Evolutionary conservation across 2,797 vertebrate genomes (phyloP), one percentile per base, ranked within the genome.

Genomic region (Geotria australis): DNA sequence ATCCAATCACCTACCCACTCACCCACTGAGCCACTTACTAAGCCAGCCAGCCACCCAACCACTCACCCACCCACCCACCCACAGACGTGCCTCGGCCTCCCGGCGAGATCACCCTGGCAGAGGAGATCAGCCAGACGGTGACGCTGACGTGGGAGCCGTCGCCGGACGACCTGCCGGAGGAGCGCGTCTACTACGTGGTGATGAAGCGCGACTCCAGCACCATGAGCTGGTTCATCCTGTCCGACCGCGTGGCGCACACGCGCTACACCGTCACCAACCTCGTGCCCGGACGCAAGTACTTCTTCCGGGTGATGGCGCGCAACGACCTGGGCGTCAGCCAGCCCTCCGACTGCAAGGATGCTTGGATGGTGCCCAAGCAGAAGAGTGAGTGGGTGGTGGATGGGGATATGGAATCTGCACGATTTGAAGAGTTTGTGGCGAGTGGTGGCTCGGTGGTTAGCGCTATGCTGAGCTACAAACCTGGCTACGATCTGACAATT

Each of bases 121-220:
- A 77, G 64, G 72, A 76, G 66, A 70, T 73, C 15, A 65, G 67
- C 3, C 68, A 71, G 57, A 74, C 65, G 0, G 59, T 71, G 60
- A 72, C 70, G 10, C 65, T 76, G 59, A 71, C 66, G 59, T 74
- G 73, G 72, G 70, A 74, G 57, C 72, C 68, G 60, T 73, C 67
- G 57, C 70, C 68, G 1, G 70, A 73, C 15, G 56, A 70, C 60
- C 63, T 69, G 15, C 71, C 70, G 0, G 56, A 60, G 1, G 59
- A 70, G 0, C 61, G 71, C 11, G 64, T 59, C 2, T 68, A 70
- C 59, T 72, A 68, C 1, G 47, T 71, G 66, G 70, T 76, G 67
- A 60, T 72, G 58, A 76, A 76, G 57, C 61, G 65, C 45, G 73
- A 73, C 57, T 62, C 69, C 60, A 75, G 70, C 61, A 70, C 69